A percentile compares a stretch with the other conserved stretches of the same genome.
These are phyloP conservation scores for Brachionus rotundiformis DNA, from an alignment of 1,140 invertebrate species.

Conservation along the genomic window DNA sequence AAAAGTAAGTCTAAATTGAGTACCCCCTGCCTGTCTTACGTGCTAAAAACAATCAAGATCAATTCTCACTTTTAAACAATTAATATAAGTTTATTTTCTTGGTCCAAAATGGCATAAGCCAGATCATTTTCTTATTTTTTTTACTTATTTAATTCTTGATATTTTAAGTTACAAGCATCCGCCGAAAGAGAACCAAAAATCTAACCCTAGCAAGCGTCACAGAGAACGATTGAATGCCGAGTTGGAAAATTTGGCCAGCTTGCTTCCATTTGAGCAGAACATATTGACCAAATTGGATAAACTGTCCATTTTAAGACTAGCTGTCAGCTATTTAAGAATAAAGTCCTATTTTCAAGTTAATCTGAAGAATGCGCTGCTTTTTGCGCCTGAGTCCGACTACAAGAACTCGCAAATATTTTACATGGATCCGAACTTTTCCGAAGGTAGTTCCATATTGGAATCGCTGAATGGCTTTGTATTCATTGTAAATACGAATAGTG, in stretches of 20 bases:
- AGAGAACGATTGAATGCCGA: conserved; percentile 94
- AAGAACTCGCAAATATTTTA: conserved; percentile 12
- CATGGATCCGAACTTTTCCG: conserved; percentile 9
- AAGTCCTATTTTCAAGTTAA: conserved; percentile 54
- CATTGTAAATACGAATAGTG: conserved; percentile 94
- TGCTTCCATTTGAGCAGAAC: conserved; percentile 96
- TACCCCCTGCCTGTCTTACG: background rate
- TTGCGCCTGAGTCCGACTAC: background rate
- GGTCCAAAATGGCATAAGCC: background rate
- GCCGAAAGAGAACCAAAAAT: conserved; percentile 94
- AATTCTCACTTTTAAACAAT: background rate
- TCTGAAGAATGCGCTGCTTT: background rate
- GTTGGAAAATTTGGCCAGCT: conserved; percentile 91
- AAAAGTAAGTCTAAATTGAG: conserved; percentile 72
- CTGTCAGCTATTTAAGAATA: conserved; percentile 78
- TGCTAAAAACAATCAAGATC: conserved; percentile 19
- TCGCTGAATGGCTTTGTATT: conserved; percentile 97
- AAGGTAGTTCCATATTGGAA: conserved; percentile 58
- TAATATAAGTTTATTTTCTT: conserved; percentile 20
- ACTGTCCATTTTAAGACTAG: conserved; percentile 91
- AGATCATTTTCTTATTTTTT: no score
- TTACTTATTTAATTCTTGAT: conserved; percentile 47
- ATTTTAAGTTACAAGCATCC: conserved; percentile 83
- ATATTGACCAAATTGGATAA: conserved; percentile 96
- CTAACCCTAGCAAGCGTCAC: conserved; percentile 96